Percentiles rank a stretch among this genome's conserved stretches.
These are phyloP conservation scores for Melanotaenia nigrans DNA, from an alignment of 2,797 vertebrate species.

Conservation along the genomic window DNA sequence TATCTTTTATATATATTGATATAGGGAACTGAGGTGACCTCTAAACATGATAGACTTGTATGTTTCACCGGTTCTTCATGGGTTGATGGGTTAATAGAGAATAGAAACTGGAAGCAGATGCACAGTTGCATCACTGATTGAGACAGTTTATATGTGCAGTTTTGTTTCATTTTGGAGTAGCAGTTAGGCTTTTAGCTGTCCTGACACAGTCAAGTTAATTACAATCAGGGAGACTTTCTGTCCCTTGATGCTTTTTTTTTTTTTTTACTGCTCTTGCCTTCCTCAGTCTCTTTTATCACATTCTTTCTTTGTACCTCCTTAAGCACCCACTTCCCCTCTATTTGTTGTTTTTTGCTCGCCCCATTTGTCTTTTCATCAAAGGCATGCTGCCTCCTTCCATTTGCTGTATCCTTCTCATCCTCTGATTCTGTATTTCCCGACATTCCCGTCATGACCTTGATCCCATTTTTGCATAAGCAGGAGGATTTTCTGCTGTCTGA, in stretches of 20 bases:
- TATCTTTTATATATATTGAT: background rate
- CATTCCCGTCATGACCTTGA: slow-evolving; percentile 55
- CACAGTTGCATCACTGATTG: slow-evolving; percentile 24
- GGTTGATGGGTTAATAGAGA: slow-evolving; percentile 2
- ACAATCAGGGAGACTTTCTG: slow-evolving; percentile 49
- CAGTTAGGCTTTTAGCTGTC: slow-evolving; percentile 54
- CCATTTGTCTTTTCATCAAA: slow-evolving; percentile 13
- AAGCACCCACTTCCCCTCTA: background rate
- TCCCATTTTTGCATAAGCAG: slow-evolving; percentile 55
- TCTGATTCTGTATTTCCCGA: slow-evolving; percentile 22
- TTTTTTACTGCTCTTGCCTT: slow-evolving; percentile 5
- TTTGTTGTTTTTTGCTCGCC: background rate
- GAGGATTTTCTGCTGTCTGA: slow-evolving; percentile 42
- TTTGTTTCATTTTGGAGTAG: slow-evolving; percentile 50
- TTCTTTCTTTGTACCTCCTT: background rate
- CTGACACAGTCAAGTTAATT: slow-evolving; percentile 67
- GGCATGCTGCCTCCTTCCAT: background rate
- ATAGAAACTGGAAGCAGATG: slow-evolving; percentile 7
- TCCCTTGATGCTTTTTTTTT: slow-evolving; percentile 40
- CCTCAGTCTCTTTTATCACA: slow-evolving; percentile 16
- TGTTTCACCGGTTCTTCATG: slow-evolving; percentile 9
- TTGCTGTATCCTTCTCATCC: background rate
- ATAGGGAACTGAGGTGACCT: background rate
- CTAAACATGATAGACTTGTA: background rate
- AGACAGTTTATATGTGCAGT: slow-evolving; percentile 14